Evolutionary conservation across 2,888 invertebrate genomes (phyloP).

Genomic region (Trachelus tabidus): DNA sequence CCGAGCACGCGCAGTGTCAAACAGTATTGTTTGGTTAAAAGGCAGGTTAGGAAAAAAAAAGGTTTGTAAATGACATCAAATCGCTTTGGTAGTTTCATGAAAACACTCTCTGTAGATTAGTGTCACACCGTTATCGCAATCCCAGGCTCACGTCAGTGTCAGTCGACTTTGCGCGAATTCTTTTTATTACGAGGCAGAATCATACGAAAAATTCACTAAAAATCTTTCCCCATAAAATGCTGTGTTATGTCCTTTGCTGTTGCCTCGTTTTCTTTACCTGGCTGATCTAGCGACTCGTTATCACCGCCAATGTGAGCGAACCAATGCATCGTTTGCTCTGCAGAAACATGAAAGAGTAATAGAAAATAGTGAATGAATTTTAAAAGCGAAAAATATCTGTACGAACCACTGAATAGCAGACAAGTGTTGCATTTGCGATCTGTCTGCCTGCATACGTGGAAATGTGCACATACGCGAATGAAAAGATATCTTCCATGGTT

Average conservation of each 20-base stretch:
- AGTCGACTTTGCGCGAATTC: background rate
- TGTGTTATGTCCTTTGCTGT: background rate
- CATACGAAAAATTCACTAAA: background rate
- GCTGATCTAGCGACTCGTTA: constrained; percentile 45
- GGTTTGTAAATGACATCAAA: background rate
- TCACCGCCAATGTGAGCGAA: constrained; percentile 61
- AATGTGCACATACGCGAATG: background rate
- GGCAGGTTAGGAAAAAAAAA: background rate
- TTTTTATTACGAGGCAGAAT: background rate
- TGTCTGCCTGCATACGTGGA: background rate
- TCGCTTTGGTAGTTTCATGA: background rate
- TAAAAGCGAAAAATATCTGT: background rate
- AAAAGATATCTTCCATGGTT: background rate
- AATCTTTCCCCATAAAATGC: background rate
- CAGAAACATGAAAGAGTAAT: constrained; percentile 35
- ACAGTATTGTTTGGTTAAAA: background rate
- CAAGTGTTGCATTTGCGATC: background rate
- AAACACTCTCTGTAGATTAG: background rate
- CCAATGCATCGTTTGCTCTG: constrained; percentile 65
- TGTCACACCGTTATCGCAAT: background rate
- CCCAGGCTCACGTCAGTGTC: background rate
- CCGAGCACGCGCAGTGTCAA: background rate
- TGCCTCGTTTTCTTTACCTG: constrained; percentile 48
- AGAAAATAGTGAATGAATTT: background rate
- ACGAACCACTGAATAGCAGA: background rate